Evolutionary conservation across 2,797 vertebrate genomes (phyloP), one percentile per base, ranked within the genome.

Genomic region (Uromys caudimaculatus): DNA sequence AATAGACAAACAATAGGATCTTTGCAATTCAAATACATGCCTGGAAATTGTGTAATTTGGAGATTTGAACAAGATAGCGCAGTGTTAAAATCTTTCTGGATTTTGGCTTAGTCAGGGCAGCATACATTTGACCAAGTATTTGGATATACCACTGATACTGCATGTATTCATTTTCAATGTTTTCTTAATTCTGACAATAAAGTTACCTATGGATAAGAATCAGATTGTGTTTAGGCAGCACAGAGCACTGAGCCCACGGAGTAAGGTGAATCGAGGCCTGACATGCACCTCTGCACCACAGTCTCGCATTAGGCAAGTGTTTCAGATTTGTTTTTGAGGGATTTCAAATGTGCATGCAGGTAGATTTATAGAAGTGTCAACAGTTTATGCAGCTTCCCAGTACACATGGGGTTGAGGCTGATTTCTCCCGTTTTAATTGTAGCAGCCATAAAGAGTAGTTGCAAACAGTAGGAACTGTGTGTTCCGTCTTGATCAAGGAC

Each of bases 401-500:
- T n/a, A 13, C 47, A 2, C 89, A 32, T 21, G 7, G 44, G 64
- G 85, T 95, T 83, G 79, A 78, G 32, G 89, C 62, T 1, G 60
- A 91, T 97, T 94, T 97, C 91, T 88, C 97, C 67, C 93, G 97
- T 97, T 94, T 94, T 94, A 97, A 93, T 95, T 94, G 92, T 75
- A 95, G 79, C 95, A 13, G 60, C 96, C 96, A 97, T 96, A 93
- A 97, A 97, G 93, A 98, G 95, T 91, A 84, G 52, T 96, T 98
- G 98, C 92, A 93, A 98, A 96, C 94, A 96, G 95, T 96, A 97
- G 96, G 95, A 96, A 92, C 97, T 97, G 76, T 96, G 47, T 94
- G 97, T 95, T 98, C 97, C 94, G 89, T 97, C 96, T 56, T 96
- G 98, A 97, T 97, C 97, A 96, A 98, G 98, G 97, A 98, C 94